These are phyloP conservation scores for Micromussa lordhowensis DNA, from an alignment of 92 coral and sea anemone genomes.

Conservation along the genomic window DNA sequence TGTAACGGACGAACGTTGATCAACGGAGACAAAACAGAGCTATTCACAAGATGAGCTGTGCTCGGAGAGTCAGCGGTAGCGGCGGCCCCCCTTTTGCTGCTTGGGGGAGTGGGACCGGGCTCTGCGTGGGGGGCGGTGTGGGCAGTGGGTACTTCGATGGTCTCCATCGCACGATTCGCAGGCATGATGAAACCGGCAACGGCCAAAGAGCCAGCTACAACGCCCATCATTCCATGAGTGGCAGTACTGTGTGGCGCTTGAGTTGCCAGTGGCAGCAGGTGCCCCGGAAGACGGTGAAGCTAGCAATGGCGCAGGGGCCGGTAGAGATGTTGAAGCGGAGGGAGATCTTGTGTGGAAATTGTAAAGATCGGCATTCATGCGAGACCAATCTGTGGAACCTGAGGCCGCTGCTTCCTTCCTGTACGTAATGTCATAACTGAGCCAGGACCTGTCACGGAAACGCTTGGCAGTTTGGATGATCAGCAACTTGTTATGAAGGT, in stretches of 20 bases:
- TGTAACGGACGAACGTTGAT: neutral
- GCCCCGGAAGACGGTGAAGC: too few species aligned
- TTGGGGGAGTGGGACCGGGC: neutral
- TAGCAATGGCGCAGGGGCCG: too few species aligned
- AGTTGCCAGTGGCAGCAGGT: neutral
- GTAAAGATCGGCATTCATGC: constrained; percentile 9
- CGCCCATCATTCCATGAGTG: neutral
- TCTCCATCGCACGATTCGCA: neutral
- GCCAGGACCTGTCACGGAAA: constrained; percentile 37
- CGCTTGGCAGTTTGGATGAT: constrained; percentile 28
- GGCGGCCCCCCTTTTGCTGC: neutral
- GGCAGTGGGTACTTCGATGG: neutral
- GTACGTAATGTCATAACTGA: constrained; percentile 26
- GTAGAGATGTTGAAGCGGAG: too few species aligned
- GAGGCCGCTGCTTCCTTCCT: constrained; percentile 36
- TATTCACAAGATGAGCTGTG: too few species aligned
- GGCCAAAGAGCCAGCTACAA: neutral
- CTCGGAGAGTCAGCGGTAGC: too few species aligned
- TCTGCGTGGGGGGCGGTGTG: neutral
- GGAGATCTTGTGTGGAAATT: too few species aligned
- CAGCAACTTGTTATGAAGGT: constrained; percentile 30
- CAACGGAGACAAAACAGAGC: too few species aligned
- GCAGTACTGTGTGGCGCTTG: neutral
- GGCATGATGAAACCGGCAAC: neutral
- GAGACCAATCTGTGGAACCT: constrained; percentile 37